phyloP scores from a whole-genome alignment of 2,113 vertebrate species.

The Calypte anna region DNA sequence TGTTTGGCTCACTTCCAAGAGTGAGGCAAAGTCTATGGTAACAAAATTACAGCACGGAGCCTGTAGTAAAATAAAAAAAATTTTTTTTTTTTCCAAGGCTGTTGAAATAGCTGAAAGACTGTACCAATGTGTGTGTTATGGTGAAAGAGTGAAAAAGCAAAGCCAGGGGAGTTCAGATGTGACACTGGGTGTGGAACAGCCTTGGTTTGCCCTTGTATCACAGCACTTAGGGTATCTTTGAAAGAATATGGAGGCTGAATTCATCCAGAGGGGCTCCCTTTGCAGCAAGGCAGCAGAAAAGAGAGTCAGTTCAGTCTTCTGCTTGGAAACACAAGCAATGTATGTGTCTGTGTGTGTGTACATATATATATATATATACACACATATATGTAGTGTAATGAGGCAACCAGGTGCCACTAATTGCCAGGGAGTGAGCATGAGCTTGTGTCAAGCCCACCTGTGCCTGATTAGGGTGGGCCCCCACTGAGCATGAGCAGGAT shows the following conservation, averaged over 20 bases:
- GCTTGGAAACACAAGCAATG: neutral
- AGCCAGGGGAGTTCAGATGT: neutral
- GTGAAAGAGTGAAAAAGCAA: neutral
- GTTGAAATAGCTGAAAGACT: neutral
- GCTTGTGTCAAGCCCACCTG: no score
- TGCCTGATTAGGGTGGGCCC: no score
- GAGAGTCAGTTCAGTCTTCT: neutral
- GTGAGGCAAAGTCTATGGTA: neutral
- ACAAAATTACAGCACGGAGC: neutral
- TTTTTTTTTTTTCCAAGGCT: neutral
- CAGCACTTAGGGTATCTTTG: fast-evolving
- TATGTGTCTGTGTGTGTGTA: no score
- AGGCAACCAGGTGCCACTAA: no score
- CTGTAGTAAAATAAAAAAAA: neutral
- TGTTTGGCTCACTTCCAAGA: neutral
- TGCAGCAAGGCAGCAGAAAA: neutral
- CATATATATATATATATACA: no score
- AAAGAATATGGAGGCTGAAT: neutral
- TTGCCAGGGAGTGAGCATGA: no score
- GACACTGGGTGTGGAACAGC: neutral
- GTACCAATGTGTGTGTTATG: neutral
- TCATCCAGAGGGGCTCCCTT: neutral
- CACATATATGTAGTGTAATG: no score
- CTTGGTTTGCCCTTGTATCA: neutral
- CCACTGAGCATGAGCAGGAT: no score